Base-by-base conservation (phyloP, 2,797 vertebrate species). In the Epinephelus awoara region DNA sequence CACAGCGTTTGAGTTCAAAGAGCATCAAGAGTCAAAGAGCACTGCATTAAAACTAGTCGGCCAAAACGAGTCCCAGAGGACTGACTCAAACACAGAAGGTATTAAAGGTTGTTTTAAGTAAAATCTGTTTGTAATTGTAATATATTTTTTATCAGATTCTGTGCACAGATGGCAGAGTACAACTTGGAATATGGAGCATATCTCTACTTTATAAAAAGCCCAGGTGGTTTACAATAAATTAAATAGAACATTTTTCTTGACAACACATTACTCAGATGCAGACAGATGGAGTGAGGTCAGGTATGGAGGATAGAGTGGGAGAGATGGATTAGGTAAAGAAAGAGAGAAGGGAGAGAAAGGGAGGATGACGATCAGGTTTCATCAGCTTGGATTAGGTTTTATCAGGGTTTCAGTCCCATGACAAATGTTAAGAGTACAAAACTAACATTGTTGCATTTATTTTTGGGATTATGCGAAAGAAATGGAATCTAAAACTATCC, bases 1-100 rank as follows among this genome's bases (percentile, higher is more conserved):
- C 70, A 58, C 65, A 80, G 69, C 54, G 34, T 66, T 63, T 52
- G 8, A 75, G 54, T 76, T 85, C 79, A 79, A 86, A 85, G 72
- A 77, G 55, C 69, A 56, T n/a, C 29, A 47, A 55, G 38, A 83
- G 63, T 82, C 56, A 77, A 61, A 85, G 61, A 67, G 57, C 38
- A 15, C 56, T 27, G 50, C 17, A 18, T 62, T 47, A 67, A 72
- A 19, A 52, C n/a, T 17, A 10, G 14, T 38, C 12, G 2, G 56
- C 8, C 27, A 57, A 46, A 55, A 44, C 4, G 4, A 23, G 68
- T 63, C 34, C 47, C 62, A 18, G 18, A 57, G 49, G 17, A 42
- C 23, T 5, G 12, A 57, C 25, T 19, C 73, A 38, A 1, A 57
- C 23, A 10, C 40, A 25, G 18, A 68, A 15, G 50, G 13, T 9